Evolutionary conservation across 2,888 invertebrate species (phyloP), one percentile per base, ranked within the genome.

Genomic region (Ramazzottius varieornatus): DNA sequence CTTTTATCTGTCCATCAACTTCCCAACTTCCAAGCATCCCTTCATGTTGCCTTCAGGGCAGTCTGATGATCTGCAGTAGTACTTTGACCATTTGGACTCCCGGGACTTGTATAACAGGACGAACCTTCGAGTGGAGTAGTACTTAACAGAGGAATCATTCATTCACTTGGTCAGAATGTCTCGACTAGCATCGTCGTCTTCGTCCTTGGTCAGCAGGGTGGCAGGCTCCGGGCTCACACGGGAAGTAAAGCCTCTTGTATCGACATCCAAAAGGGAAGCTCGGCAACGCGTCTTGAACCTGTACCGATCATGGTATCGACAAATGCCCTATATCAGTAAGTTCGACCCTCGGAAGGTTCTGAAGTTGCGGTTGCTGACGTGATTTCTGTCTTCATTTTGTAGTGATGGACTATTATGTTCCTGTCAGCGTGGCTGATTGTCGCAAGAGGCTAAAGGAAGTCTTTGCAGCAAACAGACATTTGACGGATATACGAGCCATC

Each of bases 291-390:
- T 88, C 1, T 74, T 92, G 8, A 86, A 83, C 75, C 80, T 94
- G 66, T 94, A 93, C 77, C 89, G 86, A 79, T 85, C 90, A 66
- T 94, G 93, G 91, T 88, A 86, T 77, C 84, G 92, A 69, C 88
- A 91, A 77, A 81, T 91, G 68, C 92, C 92, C 4, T 84, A 84
- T 75, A 81, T 91, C 72, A 83, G 92, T 90, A 80, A 80, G 83
- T 80, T 65, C 63, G 64, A 63, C 64, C 2, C 13, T 65, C 4
- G 8, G 29, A 4, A 54, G 20, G 20, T n/a, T 54, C 4, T 54
- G 54, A 54, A 29, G 29, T 24, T 54, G 32, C 13, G 20, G n/a
- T 32, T 64, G 46, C 1, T n/a, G 20, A 32, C 32, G 63, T 34
- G 33, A 65, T 65, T 64, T 65, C 63, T 1, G 1, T 65, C 1